phyloP scores from a whole-genome alignment of 2,888 invertebrate genomes.

The Ditula angustiorana region DNA sequence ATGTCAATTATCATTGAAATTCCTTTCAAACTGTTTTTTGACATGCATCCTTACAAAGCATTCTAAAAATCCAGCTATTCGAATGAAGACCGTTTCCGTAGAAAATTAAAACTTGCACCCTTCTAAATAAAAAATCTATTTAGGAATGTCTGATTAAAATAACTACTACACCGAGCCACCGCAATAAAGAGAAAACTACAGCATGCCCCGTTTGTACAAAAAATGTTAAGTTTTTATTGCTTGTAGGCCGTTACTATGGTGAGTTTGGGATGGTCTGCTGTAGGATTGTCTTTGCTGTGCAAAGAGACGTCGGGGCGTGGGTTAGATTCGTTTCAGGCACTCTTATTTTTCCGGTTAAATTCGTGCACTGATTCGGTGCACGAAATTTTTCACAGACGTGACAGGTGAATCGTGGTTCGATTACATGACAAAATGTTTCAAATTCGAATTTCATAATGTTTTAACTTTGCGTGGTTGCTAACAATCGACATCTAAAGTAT shows the following conservation, averaged over 20 bases:
- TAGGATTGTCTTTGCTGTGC: constrained; percentile 60
- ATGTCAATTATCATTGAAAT: too few species aligned
- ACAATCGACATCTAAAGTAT: background rate
- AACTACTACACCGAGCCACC: constrained; percentile 55
- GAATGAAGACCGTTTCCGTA: constrained; percentile 49
- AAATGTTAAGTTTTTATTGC: background rate
- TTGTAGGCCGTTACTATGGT: too few species aligned
- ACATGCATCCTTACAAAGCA: background rate
- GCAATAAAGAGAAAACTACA: background rate
- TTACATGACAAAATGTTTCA: constrained; percentile 21
- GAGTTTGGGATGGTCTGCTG: constrained; percentile 49
- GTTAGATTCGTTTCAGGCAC: constrained; percentile 75
- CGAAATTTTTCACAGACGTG: constrained; percentile 53
- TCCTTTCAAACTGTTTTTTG: background rate
- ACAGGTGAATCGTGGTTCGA: constrained; percentile 49
- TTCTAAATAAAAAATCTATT: constrained; percentile 66
- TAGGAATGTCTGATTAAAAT: constrained; percentile 81
- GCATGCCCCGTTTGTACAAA: background rate
- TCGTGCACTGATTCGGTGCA: constrained; percentile 59
- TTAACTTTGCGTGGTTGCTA: too few species aligned
- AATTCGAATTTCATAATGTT: background rate
- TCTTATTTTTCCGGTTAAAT: constrained; percentile 69
- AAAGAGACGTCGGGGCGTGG: constrained; percentile 39
- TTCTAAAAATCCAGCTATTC: constrained; percentile 44
- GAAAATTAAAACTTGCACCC: constrained; percentile 62